phyloP scores from a whole-genome alignment of 2,113 vertebrate species.

The Thryonomys swinderianus region DNA sequence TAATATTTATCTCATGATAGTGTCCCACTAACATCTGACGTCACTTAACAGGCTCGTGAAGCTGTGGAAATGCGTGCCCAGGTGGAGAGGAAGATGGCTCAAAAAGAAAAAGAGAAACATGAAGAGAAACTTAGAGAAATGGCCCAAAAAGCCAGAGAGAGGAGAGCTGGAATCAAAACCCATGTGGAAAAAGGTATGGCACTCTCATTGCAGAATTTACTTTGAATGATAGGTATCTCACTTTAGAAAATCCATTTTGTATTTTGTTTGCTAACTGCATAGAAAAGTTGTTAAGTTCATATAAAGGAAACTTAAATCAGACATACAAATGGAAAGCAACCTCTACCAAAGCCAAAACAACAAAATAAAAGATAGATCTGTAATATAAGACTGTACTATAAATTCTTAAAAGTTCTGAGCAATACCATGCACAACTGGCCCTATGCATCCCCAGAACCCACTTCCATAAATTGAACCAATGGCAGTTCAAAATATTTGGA shows the following conservation, averaged over 20 bases:
- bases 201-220: neutral
- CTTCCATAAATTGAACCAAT: neutral
- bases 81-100: constrained; percentile 99
- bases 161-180: constrained; percentile 97
- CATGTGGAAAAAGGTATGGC: constrained; percentile 95
- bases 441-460: neutral
- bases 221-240: neutral
- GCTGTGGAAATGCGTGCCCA: constrained; percentile 99
- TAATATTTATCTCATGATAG: neutral
- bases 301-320: constrained; percentile 6
- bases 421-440: neutral
- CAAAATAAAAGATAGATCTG: neutral
- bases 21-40: neutral
- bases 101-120: constrained; percentile 99
- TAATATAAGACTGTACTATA: neutral
- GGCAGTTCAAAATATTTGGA: neutral
- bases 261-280: neutral
- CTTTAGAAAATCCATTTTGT: constrained; percentile 25
- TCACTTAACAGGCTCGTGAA: constrained; percentile 93
- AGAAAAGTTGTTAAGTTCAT: neutral
- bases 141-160: constrained; percentile 97
- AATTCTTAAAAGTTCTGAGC: constrained; percentile 27
- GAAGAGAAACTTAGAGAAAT: constrained; percentile 98
- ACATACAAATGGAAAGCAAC: constrained; percentile 31
- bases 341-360: neutral